Evolutionary conservation across 1,140 invertebrate species (phyloP).

Genomic region (Goniozus legneri): DNA sequence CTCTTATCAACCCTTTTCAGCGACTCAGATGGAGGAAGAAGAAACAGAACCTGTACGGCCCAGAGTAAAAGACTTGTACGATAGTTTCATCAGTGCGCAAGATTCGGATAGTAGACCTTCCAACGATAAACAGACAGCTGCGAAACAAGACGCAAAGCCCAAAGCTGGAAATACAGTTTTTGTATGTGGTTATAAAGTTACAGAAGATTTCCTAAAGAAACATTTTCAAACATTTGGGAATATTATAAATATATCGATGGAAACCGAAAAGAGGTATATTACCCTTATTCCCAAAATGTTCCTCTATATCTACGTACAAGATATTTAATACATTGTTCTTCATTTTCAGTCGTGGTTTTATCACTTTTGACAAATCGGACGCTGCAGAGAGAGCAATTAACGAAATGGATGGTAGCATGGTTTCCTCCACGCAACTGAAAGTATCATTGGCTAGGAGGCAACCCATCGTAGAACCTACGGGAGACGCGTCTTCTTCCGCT

Average conservation of each 20-base stretch:
- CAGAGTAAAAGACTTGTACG: constrained; percentile 76
- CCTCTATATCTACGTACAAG: neutral
- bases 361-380: constrained; percentile 89
- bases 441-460: constrained; percentile 81
- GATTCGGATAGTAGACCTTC: constrained; percentile 61
- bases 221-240: constrained; percentile 75
- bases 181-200: constrained; percentile 77
- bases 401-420: constrained; percentile 80
- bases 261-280: constrained; percentile 78
- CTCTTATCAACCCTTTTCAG: constrained; percentile 87
- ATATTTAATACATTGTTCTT: constrained; percentile 17
- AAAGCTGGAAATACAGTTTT: constrained; percentile 82
- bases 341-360: constrained; percentile 76
- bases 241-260: constrained; percentile 86
- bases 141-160: constrained; percentile 61
- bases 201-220: constrained; percentile 78
- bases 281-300: constrained; percentile 4
- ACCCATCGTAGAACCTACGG: constrained; percentile 74
- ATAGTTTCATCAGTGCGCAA: constrained; percentile 82
- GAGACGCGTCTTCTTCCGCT: constrained; percentile 72
- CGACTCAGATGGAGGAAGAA: constrained; percentile 71
- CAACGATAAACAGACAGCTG: constrained; percentile 53
- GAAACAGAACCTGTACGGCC: constrained; percentile 45
- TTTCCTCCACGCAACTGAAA: constrained; percentile 73
- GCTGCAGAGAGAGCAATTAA: constrained; percentile 81